Percentiles rank a stretch among this genome's conserved stretches.
Conservation (phyloP, 2,113 vertebrate species). For the Piprites chloris region DNA sequence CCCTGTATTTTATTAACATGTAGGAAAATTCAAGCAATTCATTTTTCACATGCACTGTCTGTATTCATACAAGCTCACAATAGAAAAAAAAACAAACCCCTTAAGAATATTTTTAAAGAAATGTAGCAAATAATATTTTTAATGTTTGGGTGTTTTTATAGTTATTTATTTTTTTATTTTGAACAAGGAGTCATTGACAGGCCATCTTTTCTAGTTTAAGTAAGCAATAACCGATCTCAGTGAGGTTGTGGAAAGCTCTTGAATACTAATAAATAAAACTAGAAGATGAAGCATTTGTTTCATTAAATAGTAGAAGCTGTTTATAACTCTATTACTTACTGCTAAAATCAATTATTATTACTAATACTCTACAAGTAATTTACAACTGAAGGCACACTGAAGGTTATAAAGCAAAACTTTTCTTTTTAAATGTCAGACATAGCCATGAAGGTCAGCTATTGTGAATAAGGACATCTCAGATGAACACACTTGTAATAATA, state of each 20-base stretch:
- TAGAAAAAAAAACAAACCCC: neutral
- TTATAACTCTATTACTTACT: slow-evolving; percentile 78
- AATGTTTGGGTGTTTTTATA: neutral
- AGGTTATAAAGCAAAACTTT: slow-evolving; percentile 67
- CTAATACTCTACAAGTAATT: slow-evolving; percentile 69
- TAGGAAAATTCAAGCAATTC: neutral
- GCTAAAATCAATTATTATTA: slow-evolving; percentile 78
- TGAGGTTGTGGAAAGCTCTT: slow-evolving; percentile 54
- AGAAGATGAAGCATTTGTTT: slow-evolving; percentile 66
- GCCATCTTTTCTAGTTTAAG: slow-evolving; percentile 72
- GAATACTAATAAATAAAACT: slow-evolving; percentile 74
- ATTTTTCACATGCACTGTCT: neutral
- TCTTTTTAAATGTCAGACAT: slow-evolving; percentile 61
- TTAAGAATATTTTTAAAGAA: slow-evolving; percentile 32
- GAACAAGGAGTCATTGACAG: slow-evolving; percentile 64
- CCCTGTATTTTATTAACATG: neutral
- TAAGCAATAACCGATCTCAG: slow-evolving; percentile 67
- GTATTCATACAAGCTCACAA: neutral
- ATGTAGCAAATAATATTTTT: slow-evolving; percentile 25
- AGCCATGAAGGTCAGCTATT: slow-evolving; percentile 52
- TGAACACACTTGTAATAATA: slow-evolving; percentile 57
- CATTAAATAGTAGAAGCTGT: slow-evolving; percentile 71
- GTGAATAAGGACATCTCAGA: slow-evolving; percentile 55
- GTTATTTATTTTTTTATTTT: neutral
- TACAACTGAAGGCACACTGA: slow-evolving; percentile 62